These are phyloP conservation scores for Chondrilla cf. caribensis DNA, from an alignment of 37 sponge, comb jelly and placozoan species.

Conservation along the genomic window DNA sequence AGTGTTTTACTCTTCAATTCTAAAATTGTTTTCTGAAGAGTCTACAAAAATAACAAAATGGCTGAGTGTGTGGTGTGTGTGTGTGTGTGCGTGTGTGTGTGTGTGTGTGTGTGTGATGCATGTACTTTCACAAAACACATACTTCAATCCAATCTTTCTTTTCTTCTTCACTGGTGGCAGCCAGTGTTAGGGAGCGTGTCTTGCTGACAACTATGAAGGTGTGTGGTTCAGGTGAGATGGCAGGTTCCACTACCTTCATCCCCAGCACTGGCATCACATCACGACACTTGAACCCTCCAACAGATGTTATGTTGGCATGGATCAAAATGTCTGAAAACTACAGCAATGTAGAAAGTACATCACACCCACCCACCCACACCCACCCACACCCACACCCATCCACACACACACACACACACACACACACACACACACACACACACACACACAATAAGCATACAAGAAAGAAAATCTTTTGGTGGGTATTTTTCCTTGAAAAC, in stretches of 20 bases:
- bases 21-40: background rate
- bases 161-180: constrained; percentile 68
- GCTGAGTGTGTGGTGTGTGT: background rate
- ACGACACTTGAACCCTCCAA: constrained; percentile 54
- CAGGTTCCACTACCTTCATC: constrained; percentile 58
- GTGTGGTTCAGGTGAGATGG: constrained; percentile 45
- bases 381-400: too few relatives aligned
- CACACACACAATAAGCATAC: too few relatives aligned
- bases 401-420: too few relatives aligned
- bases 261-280: constrained; percentile 61
- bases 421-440: background rate
- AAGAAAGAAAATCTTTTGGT: constrained; percentile 71
- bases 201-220: constrained; percentile 70
- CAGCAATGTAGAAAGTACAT: background rate
- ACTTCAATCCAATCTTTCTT: constrained; percentile 67
- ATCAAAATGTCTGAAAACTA: constrained; percentile 79
- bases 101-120: background rate
- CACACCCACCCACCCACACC: background rate
- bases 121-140: background rate
- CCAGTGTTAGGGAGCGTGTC: constrained; percentile 62
- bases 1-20: background rate
- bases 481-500: constrained; percentile 57
- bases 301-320: constrained; percentile 48
- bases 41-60: background rate
- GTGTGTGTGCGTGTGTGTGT: constrained; percentile 8